These are phyloP conservation scores for Leptura quadrifasciata DNA, from an alignment of 2,888 invertebrate genomes.

Conservation along the genomic window DNA sequence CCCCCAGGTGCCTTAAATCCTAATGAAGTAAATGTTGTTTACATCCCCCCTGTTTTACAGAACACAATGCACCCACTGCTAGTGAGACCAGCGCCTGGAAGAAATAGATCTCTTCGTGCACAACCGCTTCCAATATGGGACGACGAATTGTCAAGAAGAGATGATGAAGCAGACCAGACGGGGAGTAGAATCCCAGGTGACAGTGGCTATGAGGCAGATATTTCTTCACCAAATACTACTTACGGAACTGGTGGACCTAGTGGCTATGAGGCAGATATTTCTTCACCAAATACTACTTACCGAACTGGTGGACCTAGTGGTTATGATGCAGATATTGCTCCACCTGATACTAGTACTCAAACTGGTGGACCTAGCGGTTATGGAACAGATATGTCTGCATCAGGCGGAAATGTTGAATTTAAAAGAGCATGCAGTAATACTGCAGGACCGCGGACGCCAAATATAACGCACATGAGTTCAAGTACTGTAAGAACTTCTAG, in stretches of 20 bases:
- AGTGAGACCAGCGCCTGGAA: conserved; percentile 33
- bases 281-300: too few relatives aligned
- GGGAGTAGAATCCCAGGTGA: not conserved
- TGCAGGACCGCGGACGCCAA: not conserved
- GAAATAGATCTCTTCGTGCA: conserved; percentile 29
- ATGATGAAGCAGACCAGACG: too few relatives aligned
- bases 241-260: too few relatives aligned
- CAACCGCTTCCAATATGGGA: conserved; percentile 45
- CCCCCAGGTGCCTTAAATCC: conserved; percentile 67
- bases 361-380: too few relatives aligned
- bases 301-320: too few relatives aligned
- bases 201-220: not conserved
- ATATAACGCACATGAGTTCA: conserved; percentile 12
- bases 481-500: not conserved
- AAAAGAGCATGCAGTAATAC: not conserved
- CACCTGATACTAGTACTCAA: too few relatives aligned
- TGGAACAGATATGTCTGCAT: too few relatives aligned
- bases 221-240: too few relatives aligned
- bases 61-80: conserved; percentile 47
- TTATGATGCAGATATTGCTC: too few relatives aligned
- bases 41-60: conserved; percentile 64
- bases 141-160: conserved; percentile 39
- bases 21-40: conserved; percentile 66
- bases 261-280: too few relatives aligned
- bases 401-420: not conserved